Conservation (phyloP, 2,113 vertebrate species). For the Vicugna pacos region DNA sequence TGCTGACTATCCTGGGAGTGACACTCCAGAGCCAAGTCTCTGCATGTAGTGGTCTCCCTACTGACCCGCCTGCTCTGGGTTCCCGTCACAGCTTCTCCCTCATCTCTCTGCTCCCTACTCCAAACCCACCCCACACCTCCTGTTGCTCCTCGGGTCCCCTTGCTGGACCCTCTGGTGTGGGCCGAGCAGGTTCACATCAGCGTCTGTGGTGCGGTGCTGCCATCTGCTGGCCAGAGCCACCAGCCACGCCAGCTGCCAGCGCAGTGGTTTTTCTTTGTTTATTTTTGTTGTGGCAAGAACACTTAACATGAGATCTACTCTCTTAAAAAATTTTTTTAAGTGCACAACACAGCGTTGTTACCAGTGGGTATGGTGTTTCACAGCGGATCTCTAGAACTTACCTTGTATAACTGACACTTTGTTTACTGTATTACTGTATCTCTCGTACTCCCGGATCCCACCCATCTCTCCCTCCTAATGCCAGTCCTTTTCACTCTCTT, state of each 20-base stretch:
- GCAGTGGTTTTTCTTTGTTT: background rate
- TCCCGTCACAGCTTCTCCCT: background rate
- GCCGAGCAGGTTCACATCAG: fast-evolving
- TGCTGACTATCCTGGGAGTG: background rate
- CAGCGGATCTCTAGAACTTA: background rate
- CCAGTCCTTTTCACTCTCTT: background rate
- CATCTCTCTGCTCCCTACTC: no score
- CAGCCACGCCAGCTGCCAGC: background rate
- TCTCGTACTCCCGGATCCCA: background rate
- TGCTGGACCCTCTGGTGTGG: background rate
- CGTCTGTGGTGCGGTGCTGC: background rate
- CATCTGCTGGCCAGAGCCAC: conserved; percentile 30
- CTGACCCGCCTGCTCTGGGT: background rate
- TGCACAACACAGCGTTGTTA: background rate
- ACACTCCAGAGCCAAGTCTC: background rate
- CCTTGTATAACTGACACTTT: background rate
- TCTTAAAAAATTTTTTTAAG: background rate
- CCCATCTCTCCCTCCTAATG: background rate
- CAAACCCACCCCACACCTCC: background rate
- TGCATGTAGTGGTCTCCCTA: background rate
- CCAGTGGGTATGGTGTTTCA: background rate
- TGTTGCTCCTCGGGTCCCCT: background rate
- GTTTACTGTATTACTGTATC: background rate
- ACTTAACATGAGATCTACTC: background rate
- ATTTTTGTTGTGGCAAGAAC: background rate